Percentiles rank a stretch among this genome's conserved stretches.
phyloP scores from a whole-genome alignment of 1,140 invertebrate genomes.

The Cyclina sinensis region DNA sequence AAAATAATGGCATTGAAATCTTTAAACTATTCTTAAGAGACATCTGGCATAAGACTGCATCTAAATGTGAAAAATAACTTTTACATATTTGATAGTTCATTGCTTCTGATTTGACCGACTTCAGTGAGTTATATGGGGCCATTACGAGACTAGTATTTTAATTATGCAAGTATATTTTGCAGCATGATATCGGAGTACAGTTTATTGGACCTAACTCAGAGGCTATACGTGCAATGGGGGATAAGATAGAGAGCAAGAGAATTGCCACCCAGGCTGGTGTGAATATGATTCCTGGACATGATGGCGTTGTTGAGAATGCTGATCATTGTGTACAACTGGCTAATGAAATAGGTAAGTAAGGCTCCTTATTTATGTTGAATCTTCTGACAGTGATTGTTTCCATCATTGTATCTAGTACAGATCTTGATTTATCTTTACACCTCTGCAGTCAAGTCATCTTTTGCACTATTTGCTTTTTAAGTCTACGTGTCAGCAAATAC shows the following conservation, averaged over 20 bases:
- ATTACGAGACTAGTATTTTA: too few relatives aligned
- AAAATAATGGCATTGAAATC: too few relatives aligned
- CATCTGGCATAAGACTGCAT: too few relatives aligned
- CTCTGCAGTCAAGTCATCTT: background rate
- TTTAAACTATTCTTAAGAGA: too few relatives aligned
- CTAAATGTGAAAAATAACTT: too few relatives aligned
- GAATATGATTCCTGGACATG: slow-evolving; percentile 89
- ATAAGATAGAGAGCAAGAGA: slow-evolving; percentile 92
- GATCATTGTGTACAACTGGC: slow-evolving; percentile 90
- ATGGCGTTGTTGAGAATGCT: slow-evolving; percentile 87
- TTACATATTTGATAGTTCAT: too few relatives aligned
- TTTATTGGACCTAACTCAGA: slow-evolving; percentile 91
- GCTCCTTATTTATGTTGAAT: slow-evolving; percentile 21
- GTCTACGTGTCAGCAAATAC: too few relatives aligned
- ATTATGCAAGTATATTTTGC: too few relatives aligned
- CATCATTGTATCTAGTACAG: background rate
- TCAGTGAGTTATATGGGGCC: too few relatives aligned
- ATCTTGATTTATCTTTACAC: background rate
- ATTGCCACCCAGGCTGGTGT: slow-evolving; percentile 91
- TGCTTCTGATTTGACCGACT: too few relatives aligned
- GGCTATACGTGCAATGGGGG: slow-evolving; percentile 91
- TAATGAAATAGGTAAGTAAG: slow-evolving; percentile 88
- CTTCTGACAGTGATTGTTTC: background rate
- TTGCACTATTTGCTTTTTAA: background rate
- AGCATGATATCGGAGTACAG: slow-evolving; percentile 87